Evolutionary conservation across 2,797 vertebrate species (phyloP).

Genomic region (Scomberomorus guttatus): DNA sequence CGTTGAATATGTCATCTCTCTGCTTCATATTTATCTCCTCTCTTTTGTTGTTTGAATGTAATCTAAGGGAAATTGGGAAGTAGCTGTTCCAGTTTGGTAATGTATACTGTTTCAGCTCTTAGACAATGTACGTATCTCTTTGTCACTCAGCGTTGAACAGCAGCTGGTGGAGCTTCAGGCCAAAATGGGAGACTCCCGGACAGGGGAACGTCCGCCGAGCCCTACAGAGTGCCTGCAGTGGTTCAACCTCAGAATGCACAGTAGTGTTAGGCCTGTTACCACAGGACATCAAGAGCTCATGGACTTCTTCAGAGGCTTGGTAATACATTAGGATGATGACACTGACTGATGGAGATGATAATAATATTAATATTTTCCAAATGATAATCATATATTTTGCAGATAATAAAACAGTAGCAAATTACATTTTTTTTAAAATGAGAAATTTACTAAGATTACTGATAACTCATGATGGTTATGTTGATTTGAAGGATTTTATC

Average conservation of each 20-base stretch:
- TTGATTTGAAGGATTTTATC: neutral
- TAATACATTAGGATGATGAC: slow-evolving; percentile 71
- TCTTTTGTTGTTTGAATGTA: slow-evolving; percentile 14
- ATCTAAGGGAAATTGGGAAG: neutral
- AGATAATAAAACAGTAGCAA: neutral
- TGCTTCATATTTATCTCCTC: neutral
- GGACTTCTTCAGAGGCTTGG: slow-evolving; percentile 92
- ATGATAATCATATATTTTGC: neutral
- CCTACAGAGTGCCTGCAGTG: slow-evolving; percentile 89
- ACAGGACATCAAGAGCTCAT: slow-evolving; percentile 86
- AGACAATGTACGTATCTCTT: neutral
- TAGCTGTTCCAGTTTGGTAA: neutral
- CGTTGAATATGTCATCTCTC: neutral
- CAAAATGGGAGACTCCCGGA: slow-evolving; percentile 85
- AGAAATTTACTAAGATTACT: neutral
- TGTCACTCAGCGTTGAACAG: slow-evolving; percentile 88
- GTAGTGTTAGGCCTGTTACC: slow-evolving; percentile 76
- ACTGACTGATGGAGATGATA: neutral
- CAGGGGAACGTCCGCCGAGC: slow-evolving; percentile 83
- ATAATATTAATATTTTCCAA: neutral
- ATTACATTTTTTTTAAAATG: neutral
- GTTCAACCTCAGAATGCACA: slow-evolving; percentile 84
- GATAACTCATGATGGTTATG: slow-evolving; percentile 4
- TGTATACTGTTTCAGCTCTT: neutral
- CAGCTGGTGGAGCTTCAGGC: slow-evolving; percentile 90